phyloP scores from a whole-genome alignment of 1,140 invertebrate genomes.

The Drepana arcuata region DNA sequence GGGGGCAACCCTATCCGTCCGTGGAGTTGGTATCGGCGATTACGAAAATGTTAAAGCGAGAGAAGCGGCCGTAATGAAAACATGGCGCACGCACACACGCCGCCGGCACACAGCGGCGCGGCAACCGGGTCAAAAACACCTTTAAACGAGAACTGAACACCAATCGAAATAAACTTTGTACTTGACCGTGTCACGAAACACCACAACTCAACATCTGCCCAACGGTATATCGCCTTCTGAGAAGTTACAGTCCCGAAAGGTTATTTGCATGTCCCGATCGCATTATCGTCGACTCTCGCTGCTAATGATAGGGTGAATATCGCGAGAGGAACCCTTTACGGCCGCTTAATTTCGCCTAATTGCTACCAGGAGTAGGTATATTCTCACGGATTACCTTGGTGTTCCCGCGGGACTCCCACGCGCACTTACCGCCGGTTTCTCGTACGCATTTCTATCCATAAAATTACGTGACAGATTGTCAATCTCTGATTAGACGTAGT shows the following conservation, averaged over 20 bases:
- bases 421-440: constrained; percentile 47
- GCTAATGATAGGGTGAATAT: constrained; percentile 64
- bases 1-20: constrained; percentile 44
- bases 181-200: constrained; percentile 62
- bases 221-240: constrained; percentile 64
- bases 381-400: constrained; percentile 64
- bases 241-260: constrained; percentile 61
- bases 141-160: constrained; percentile 58
- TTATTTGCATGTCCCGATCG: constrained; percentile 60
- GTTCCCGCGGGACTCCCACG: constrained; percentile 63
- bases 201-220: constrained; percentile 61
- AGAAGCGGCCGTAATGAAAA: constrained; percentile 63
- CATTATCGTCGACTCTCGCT: constrained; percentile 50
- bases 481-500: too few species aligned
- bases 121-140: constrained; percentile 67
- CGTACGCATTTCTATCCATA: too few species aligned
- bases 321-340: constrained; percentile 50
- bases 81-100: constrained; percentile 38
- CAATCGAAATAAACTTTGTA: constrained; percentile 58
- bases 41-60: constrained; percentile 66
- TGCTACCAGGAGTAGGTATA: constrained; percentile 46
- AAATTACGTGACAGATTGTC: too few species aligned
- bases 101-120: constrained; percentile 25
- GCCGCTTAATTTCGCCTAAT: constrained; percentile 63
- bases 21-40: constrained; percentile 49